These are phyloP conservation scores for Smutsia temminckii DNA, from an alignment of 2,797 vertebrate species.

Conservation along the genomic window DNA sequence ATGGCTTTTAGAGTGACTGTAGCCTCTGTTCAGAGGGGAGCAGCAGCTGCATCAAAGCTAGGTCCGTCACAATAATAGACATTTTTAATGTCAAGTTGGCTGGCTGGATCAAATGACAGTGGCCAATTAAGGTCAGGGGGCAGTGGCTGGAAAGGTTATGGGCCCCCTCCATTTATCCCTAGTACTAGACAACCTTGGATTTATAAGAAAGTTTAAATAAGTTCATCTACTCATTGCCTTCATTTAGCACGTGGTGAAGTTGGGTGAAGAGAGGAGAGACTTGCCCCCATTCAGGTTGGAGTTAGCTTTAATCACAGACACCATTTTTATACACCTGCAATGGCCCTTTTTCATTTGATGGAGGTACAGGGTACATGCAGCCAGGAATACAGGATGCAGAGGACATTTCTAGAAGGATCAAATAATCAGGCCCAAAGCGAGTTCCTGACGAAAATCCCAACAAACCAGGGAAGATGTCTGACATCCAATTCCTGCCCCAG, in stretches of 20 bases:
- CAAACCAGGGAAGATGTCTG: not conserved
- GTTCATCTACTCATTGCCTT: not conserved
- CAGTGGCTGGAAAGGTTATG: constrained; percentile 86
- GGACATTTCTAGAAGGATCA: constrained; percentile 11
- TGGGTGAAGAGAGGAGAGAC: not conserved
- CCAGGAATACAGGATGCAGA: not conserved
- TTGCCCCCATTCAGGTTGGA: not conserved
- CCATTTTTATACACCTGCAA: not conserved
- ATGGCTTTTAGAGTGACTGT: constrained; percentile 90
- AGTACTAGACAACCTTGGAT: not conserved
- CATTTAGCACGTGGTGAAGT: no score
- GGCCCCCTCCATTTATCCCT: constrained; percentile 62
- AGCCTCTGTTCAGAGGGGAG: constrained; percentile 88
- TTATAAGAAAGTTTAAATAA: not conserved
- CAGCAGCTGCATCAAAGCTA: constrained; percentile 89
- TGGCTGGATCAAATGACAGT: constrained; percentile 80
- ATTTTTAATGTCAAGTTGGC: constrained; percentile 83
- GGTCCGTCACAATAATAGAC: constrained; percentile 88
- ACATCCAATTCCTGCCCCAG: not conserved
- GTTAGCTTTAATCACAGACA: not conserved
- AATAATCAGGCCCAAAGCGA: not conserved
- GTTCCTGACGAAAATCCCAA: not conserved
- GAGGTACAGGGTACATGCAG: no score
- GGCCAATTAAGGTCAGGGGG: constrained; percentile 86
- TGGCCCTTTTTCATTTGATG: not conserved